Evolutionary conservation across 2,888 invertebrate genomes (phyloP), one percentile per base, ranked within the genome.

Genomic region (Nymphalis polychloros): DNA sequence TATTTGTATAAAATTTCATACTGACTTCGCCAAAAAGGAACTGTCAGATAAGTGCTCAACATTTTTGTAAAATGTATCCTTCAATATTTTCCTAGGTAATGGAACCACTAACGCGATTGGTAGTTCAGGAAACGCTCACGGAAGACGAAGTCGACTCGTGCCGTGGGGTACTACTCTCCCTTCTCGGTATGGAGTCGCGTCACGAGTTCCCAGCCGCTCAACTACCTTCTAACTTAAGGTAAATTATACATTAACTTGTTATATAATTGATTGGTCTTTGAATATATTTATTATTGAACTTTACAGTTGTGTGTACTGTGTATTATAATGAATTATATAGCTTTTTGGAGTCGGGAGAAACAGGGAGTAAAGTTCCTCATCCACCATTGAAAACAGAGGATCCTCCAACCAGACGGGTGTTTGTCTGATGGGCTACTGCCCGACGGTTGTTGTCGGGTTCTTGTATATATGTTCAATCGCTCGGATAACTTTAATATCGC

Each of bases 81-180:
- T 27, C 4, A 48, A 19, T 52, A 50, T 31, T 2, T 55, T 4
- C 41, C 0, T 79, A 97, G 96, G 95, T 96, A 75, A 93, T 98
- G 73, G 97, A 97, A 75, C 97, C 97, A 0, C 87, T 98, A 46
- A 94, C 97, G 0, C 93, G 95, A 10, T 87, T 97, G 61, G 95
- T 98, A 78, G 94, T 96, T 0, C 97, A 97, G 82, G 97, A 97
- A 73, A 94, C 95, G 47, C 89, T 98, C 72, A 95, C 95, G 0
- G 96, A 97, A n/a, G 96, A 97, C 4, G 98, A 98, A 79, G 95
- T 97, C 23, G 93, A 96, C 27, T 95, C 97, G 64, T 98, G 98
- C 78, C 96, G 97, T 75, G 96, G 96, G 81, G 96, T 97, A 16
- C 95, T 98, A 68, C 96, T 96, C 75, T 95, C 96, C 71, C 87